Evolutionary conservation across 2,113 vertebrate species (phyloP), one percentile per base, ranked within the genome.

Genomic region (Pithys albifrons): DNA sequence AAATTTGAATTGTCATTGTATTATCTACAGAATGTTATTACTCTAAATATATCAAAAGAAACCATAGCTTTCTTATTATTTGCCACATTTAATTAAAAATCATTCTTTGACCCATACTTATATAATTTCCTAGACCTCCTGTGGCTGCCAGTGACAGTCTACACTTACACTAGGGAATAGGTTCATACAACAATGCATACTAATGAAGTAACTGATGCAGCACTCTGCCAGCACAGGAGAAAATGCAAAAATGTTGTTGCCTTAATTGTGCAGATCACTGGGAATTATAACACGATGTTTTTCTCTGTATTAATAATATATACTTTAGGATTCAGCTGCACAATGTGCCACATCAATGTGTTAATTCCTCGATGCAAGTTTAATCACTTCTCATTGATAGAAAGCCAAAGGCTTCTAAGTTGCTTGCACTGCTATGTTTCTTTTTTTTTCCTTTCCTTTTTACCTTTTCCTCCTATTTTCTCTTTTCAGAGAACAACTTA

Each of bases 11-110:
- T 76, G 35, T 49, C 29, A 72, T 70, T 77, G 15, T 20, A 11
- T 88, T 85, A 74, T 37, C 70, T 58, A 69, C 31, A 45, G 54
- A 91, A 92, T 24, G 1, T 69, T 91, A 89, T 83, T 82, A 76
- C 35, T 28, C 61, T 48, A 95, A 91, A 80, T 73, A 84, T 89
- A 91, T 88, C 76, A 96, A 88, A 80, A 66, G 10, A 91, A 94
- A 85, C 70, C 83, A 76, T 33, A 87, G 43, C 85, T 91, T 84
- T 84, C n/a, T 95, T 92, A 22, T 55, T 89, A 82, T 79, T 88
- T 95, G 41, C 18, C 46, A 85, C 33, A 87, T 96, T 97, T 91
- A 96, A 95, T 94, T 95, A 90, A 88, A 97, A 96, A 95, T 59
- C 61, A 91, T 84, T 92, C 76, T 72, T 74, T 93, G 83, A 94